Evolutionary conservation across 2,797 vertebrate species (phyloP).

Genomic region (Darevskia nairensis): DNA sequence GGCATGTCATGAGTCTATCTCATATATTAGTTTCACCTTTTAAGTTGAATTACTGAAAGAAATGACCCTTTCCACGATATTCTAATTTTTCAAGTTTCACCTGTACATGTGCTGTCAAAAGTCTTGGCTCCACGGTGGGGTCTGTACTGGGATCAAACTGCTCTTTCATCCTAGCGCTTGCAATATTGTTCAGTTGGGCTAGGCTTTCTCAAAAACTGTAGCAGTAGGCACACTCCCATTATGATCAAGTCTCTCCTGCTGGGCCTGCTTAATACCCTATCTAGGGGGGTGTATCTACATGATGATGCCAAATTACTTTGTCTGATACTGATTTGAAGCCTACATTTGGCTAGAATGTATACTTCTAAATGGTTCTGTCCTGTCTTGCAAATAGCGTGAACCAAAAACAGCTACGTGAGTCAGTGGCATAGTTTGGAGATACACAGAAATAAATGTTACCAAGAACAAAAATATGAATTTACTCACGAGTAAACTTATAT

Average conservation of each 20-base stretch:
- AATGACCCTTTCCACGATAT: no score
- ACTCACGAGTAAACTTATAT: no score
- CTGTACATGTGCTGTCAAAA: not conserved
- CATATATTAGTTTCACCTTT: no score
- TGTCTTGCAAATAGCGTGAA: not conserved
- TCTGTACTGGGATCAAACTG: not conserved
- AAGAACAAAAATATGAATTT: no score
- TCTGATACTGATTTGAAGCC: not conserved
- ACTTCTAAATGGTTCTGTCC: not conserved
- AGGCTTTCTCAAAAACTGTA: not conserved
- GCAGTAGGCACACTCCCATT: not conserved
- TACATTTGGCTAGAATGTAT: not conserved
- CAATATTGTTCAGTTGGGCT: not conserved
- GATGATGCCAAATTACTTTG: not conserved
- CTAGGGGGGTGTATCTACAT: not conserved
- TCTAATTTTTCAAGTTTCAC: no score
- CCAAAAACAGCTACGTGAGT: not conserved
- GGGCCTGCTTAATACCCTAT: not conserved
- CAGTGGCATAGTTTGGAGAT: not conserved
- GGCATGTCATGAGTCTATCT: no score
- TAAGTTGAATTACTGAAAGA: no score
- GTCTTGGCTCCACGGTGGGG: not conserved
- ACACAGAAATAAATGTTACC: no score
- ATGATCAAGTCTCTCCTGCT: not conserved
- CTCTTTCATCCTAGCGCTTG: not conserved